These are phyloP conservation scores for Papilio dardanus DNA, from an alignment of 1,140 invertebrate species.

Conservation along the genomic window DNA sequence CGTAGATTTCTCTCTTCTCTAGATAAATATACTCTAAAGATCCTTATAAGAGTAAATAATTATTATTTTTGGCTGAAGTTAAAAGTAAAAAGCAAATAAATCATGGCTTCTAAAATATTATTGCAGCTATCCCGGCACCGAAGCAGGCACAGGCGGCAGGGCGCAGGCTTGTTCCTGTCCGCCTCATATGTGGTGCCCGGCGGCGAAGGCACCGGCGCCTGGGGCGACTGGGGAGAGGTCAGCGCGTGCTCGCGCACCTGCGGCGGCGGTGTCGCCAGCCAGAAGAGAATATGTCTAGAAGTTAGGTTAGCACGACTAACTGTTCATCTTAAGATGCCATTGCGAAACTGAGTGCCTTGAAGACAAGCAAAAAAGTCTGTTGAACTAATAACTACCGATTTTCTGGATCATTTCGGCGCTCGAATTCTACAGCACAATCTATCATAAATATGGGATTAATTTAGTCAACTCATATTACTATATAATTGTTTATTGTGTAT, in stretches of 20 bases:
- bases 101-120: not conserved
- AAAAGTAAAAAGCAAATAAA: too few relatives aligned
- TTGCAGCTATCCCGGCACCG: conserved; percentile 76
- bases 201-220: conserved; percentile 83
- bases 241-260: conserved; percentile 93
- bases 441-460: too few relatives aligned
- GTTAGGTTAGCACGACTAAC: conserved; percentile 82
- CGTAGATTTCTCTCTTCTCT: not conserved
- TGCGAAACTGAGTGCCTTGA: too few relatives aligned
- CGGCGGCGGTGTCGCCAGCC: conserved; percentile 93
- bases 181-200: conserved; percentile 86
- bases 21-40: not conserved
- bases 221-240: conserved; percentile 90
- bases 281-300: conserved; percentile 87
- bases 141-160: conserved; percentile 88
- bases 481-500: too few relatives aligned
- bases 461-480: too few relatives aligned
- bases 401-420: too few relatives aligned
- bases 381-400: too few relatives aligned
- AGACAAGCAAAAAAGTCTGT: too few relatives aligned
- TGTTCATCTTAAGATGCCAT: too few relatives aligned
- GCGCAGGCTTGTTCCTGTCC: conserved; percentile 86
- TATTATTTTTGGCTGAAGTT: too few relatives aligned
- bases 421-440: too few relatives aligned
- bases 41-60: too few relatives aligned